Conservation (phyloP, 1,140 invertebrate genomes). For the Drosophila nannoptera region DNA sequence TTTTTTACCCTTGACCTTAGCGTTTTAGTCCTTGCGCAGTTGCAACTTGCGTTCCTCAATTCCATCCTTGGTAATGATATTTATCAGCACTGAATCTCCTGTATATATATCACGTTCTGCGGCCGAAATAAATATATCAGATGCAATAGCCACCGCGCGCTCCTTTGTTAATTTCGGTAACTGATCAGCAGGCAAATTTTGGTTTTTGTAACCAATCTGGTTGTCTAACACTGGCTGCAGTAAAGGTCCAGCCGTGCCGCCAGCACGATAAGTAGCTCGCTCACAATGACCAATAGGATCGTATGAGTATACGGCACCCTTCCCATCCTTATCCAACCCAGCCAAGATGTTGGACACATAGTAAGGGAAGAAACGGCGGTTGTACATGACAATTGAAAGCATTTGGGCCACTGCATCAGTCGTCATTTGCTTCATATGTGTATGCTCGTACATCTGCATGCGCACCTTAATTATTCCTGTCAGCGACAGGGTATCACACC, state of each 20-base stretch:
- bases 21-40: slow-evolving; percentile 89
- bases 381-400: slow-evolving; percentile 97
- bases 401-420: slow-evolving; percentile 96
- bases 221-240: slow-evolving; percentile 93
- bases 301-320: slow-evolving; percentile 96
- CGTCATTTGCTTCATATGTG: slow-evolving; percentile 96
- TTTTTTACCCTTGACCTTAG: slow-evolving; percentile 5
- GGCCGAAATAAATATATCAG: slow-evolving; percentile 97
- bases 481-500: slow-evolving; percentile 97
- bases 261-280: slow-evolving; percentile 87
- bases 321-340: slow-evolving; percentile 92
- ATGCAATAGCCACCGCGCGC: slow-evolving; percentile 90
- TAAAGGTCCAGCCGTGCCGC: slow-evolving; percentile 89
- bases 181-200: slow-evolving; percentile 86
- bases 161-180: slow-evolving; percentile 85
- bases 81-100: slow-evolving; percentile 93
- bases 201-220: slow-evolving; percentile 93
- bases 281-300: slow-evolving; percentile 98
- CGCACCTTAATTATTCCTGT: slow-evolving; percentile 91
- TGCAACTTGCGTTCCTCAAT: slow-evolving; percentile 85
- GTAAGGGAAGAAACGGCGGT: slow-evolving; percentile 98
- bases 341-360: slow-evolving; percentile 97
- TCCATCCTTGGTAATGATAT: slow-evolving; percentile 94
- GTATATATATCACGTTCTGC: slow-evolving; percentile 98
- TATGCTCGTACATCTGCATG: slow-evolving; percentile 97